phyloP scores from a whole-genome alignment of 64 coral and sea anemone species.

The Catalaphyllia jardinei region DNA sequence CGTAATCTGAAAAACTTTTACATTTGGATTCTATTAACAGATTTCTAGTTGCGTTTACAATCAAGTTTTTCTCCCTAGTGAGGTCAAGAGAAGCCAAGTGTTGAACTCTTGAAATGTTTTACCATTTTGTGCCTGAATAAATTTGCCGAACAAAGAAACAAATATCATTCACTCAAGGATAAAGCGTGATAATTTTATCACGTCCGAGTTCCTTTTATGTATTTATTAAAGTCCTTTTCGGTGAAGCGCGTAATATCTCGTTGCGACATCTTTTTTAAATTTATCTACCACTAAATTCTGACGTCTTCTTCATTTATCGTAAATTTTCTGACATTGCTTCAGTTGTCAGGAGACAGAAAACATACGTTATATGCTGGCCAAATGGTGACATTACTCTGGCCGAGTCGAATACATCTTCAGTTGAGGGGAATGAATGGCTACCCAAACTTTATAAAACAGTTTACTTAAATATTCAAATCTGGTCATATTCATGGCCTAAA shows the following conservation, averaged over 20 bases:
- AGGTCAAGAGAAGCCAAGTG: not conserved
- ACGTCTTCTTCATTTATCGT: not conserved
- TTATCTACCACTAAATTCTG: not conserved
- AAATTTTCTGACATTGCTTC: not conserved
- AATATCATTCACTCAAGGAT: not conserved
- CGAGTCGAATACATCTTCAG: not conserved
- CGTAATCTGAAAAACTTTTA: constrained; percentile 9
- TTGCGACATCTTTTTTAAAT: not conserved
- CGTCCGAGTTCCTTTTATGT: not conserved
- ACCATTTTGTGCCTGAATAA: not conserved
- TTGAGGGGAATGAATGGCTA: not conserved
- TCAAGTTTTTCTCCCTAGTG: not conserved
- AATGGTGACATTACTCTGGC: not conserved
- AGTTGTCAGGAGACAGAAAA: not conserved
- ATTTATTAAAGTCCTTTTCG: not conserved
- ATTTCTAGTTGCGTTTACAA: not conserved
- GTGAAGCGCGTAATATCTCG: not conserved
- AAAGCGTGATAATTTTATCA: constrained; percentile 6
- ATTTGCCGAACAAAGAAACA: not conserved
- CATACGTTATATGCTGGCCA: not conserved
- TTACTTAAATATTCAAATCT: not conserved
- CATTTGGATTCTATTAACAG: not conserved
- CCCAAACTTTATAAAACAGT: too few species aligned
- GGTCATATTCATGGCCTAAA: not conserved
- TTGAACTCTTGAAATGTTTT: too few species aligned